These are phyloP conservation scores for Gephyroberyx darwinii DNA, from an alignment of 2,797 vertebrate species.

Conservation along the genomic window DNA sequence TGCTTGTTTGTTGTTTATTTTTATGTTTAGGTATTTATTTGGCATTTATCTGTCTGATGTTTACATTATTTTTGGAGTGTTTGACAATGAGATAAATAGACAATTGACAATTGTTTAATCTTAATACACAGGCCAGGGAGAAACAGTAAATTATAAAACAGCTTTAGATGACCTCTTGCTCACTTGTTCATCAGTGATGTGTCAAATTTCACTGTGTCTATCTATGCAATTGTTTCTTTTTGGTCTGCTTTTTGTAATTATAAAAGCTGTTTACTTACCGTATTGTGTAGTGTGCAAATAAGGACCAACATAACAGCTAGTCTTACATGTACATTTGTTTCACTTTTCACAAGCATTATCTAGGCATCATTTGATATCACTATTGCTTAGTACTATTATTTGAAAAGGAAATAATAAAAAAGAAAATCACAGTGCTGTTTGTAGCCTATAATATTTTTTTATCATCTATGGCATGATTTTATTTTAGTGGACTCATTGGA, in stretches of 20 bases:
- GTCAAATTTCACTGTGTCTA: no score
- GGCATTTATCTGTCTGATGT: neutral
- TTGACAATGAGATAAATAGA: neutral
- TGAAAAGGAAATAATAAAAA: conserved; percentile 1
- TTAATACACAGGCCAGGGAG: neutral
- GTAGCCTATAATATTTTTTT: neutral
- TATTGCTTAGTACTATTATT: neutral
- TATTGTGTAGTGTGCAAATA: neutral
- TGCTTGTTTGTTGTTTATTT: conserved; percentile 2
- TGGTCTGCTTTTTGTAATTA: neutral
- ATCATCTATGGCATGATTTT: no score
- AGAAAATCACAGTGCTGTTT: neutral
- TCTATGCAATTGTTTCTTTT: no score
- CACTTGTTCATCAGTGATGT: neutral
- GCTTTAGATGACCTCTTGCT: neutral
- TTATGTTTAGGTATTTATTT: conserved; percentile 10
- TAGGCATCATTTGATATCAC: conserved; percentile 1
- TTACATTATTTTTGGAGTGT: neutral
- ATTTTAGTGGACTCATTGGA: no score
- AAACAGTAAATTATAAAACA: neutral
- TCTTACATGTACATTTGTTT: conserved; percentile 2
- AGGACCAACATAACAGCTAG: conserved; percentile 16
- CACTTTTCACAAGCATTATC: neutral
- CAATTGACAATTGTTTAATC: neutral
- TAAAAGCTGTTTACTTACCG: conserved; percentile 2